A percentile compares a stretch with the other conserved stretches of the same genome.
phyloP scores from a whole-genome alignment of 2,888 invertebrate genomes.

The Orchesellides sinensis region DNA sequence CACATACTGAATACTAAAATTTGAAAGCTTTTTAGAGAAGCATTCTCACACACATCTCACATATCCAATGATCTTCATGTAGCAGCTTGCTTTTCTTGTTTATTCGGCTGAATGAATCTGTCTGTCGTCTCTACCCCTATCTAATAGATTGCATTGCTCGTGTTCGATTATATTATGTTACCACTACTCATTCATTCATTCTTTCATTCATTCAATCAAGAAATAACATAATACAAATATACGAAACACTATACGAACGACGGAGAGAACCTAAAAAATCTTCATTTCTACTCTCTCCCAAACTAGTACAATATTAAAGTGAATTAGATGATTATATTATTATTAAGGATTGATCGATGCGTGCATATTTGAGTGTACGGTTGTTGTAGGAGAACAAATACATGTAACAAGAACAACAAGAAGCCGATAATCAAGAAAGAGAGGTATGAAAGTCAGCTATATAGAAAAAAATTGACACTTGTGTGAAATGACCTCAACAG shows the following conservation, averaged over 20 bases:
- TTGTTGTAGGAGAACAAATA: constrained; percentile 20
- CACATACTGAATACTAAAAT: too few relatives aligned
- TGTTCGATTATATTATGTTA: constrained; percentile 19
- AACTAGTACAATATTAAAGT: constrained; percentile 29
- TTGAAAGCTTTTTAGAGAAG: too few relatives aligned
- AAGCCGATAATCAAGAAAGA: constrained; percentile 15
- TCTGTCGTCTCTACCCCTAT: constrained; percentile 1
- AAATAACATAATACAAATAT: background rate
- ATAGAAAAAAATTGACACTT: constrained; percentile 70
- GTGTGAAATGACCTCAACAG: constrained; percentile 73
- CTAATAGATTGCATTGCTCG: constrained; percentile 4
- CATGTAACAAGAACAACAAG: constrained; percentile 3
- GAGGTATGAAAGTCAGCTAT: constrained; percentile 57
- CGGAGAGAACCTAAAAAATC: background rate
- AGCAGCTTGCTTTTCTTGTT: constrained; percentile 36
- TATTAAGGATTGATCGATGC: too few relatives aligned
- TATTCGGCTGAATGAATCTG: constrained; percentile 42
- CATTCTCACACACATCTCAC: background rate
- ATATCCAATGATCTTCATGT: too few relatives aligned
- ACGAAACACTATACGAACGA: background rate
- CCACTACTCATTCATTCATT: constrained; percentile 27
- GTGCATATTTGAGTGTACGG: too few relatives aligned
- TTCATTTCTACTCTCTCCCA: constrained; percentile 6
- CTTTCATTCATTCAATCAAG: constrained; percentile 25
- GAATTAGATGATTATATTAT: constrained; percentile 9